Evolutionary conservation across 2,888 invertebrate species (phyloP), one percentile per base, ranked within the genome.

Genomic region (Drosophila paracracens): DNA sequence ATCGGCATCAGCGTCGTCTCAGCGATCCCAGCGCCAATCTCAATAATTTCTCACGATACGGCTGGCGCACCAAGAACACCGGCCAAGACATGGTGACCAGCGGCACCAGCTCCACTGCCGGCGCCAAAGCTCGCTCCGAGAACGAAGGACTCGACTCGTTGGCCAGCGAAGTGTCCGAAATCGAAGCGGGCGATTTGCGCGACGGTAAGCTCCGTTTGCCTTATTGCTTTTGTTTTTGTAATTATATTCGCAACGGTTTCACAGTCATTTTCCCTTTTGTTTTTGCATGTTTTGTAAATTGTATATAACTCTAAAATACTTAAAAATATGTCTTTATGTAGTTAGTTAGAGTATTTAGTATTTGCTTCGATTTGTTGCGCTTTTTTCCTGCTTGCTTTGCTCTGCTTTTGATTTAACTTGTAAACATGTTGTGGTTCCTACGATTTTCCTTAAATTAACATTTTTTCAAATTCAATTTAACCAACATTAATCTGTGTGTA

Each of bases 11-110:
- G 94, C 95, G 96, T 65, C 90, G 93, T 13, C 95, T 98, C 88
- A 98, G 98, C 92, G 99, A 99, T 94, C 98, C 98, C 1, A 98
- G 98, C 93, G 96, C 97, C 40, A 98, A 97, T 94, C 94, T 98
- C 58, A 96, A 96, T 92, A 96, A 96, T 92, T 98, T 96, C 93
- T 96, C 96, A 31, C 95, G 97, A 78, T 96, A 97, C 88, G 96
- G 97, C 35, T 96, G 97, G 97, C 95, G 96, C 88, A 95, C 96
- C 65, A 95, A 95, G 78, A 90, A 83, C 48, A 74, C 84, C 8
- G 78, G 74, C 63, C 89, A 88, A 58, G 93, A 94, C 21, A 95
- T 96, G 90, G 95, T 96, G 1, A 94, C 94, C 29, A 93, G 94
- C 7, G 96, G 96, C 91, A 82, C 70, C 48, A 83, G 83, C 46